Conservation (phyloP, 1,140 invertebrate genomes). For the Patella vulgata region DNA sequence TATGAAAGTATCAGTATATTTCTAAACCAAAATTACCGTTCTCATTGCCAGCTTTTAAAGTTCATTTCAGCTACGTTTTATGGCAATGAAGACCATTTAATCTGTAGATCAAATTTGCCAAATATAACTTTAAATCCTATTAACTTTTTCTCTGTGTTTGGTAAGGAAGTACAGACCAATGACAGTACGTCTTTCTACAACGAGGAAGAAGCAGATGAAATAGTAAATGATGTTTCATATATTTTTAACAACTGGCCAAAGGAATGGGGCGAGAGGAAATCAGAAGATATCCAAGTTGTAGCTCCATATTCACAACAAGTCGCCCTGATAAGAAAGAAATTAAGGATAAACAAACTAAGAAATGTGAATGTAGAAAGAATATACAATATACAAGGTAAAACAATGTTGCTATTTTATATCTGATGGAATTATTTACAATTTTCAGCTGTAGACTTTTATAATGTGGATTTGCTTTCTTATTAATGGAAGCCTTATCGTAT, state of each 20-base stretch:
- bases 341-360: slow-evolving; percentile 72
- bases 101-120: too few species aligned
- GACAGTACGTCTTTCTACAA: slow-evolving; percentile 88
- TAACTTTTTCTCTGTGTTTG: slow-evolving; percentile 75
- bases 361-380: slow-evolving; percentile 86
- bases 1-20: background rate
- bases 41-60: slow-evolving; percentile 82
- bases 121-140: too few species aligned
- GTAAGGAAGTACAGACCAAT: slow-evolving; percentile 76
- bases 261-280: slow-evolving; percentile 78
- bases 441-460: too few species aligned
- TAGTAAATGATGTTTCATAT: slow-evolving; percentile 78
- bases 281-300: slow-evolving; percentile 82
- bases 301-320: slow-evolving; percentile 87
- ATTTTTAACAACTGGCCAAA: slow-evolving; percentile 78
- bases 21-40: slow-evolving; percentile 79
- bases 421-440: too few species aligned
- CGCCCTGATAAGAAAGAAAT: background rate
- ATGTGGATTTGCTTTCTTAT: too few species aligned
- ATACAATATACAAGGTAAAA: slow-evolving; percentile 81
- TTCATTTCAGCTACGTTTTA: slow-evolving; percentile 87
- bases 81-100: slow-evolving; percentile 70
- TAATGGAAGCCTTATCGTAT: too few species aligned
- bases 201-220: slow-evolving; percentile 80
- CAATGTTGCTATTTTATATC: too few species aligned